Percentiles rank a stretch among this genome's conserved stretches.
Conservation (phyloP, 2,797 vertebrate species). For the Petrocephalus schoutedeni region DNA sequence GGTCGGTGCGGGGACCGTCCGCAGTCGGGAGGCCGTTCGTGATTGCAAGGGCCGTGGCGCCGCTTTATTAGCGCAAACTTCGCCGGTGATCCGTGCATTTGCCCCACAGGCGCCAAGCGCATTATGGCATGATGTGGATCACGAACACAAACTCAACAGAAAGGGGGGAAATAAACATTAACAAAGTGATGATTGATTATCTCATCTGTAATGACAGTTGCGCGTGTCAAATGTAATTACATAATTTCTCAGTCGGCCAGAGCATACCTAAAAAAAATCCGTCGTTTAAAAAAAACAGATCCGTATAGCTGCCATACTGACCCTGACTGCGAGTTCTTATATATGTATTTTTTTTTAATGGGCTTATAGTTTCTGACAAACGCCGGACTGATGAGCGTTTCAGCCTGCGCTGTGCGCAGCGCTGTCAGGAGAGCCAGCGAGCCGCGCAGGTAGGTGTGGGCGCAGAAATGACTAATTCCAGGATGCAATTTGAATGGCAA, state of each 20-base stretch:
- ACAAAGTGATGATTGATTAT: conserved; percentile 6
- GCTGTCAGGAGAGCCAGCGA: not conserved
- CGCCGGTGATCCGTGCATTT: not conserved
- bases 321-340: not conserved
- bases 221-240: not conserved
- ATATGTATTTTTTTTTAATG: not conserved
- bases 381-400: not conserved
- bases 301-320: not conserved
- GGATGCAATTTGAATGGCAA: conserved; percentile 22
- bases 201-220: not conserved
- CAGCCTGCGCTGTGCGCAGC: not conserved
- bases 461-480: conserved; percentile 33
- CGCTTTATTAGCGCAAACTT: not conserved
- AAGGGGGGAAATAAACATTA: not conserved
- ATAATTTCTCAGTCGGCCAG: not conserved
- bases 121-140: not conserved
- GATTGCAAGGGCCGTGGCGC: conserved; percentile 25
- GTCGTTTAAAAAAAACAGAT: not conserved
- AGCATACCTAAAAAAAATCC: not conserved
- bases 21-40: conserved; percentile 30
- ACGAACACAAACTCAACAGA: not conserved
- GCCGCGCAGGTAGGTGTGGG: not conserved
- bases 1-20: conserved; percentile 35
- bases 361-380: not conserved
- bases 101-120: not conserved